Conservation (phyloP, 1,140 invertebrate species). For the Rhizoglyphus robini region DNA sequence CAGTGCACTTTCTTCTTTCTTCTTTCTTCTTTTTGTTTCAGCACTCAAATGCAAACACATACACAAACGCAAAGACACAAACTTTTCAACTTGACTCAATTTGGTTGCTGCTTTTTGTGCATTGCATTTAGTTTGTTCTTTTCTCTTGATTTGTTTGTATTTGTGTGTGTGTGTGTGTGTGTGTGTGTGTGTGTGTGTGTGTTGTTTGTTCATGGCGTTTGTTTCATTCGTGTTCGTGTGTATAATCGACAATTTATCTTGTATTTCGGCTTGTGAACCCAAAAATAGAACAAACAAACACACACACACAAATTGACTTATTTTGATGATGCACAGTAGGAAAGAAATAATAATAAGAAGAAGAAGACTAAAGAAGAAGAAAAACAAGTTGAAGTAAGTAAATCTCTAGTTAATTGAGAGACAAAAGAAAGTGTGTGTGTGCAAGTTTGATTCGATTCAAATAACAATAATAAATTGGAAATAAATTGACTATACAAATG, state of each 20-base stretch:
- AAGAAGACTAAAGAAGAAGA: too few species aligned
- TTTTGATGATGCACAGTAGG: too few species aligned
- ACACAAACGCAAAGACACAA: neutral
- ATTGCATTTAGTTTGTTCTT: neutral
- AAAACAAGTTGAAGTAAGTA: too few species aligned
- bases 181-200: conserved; percentile 7
- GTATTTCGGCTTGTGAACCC: neutral
- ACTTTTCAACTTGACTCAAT: neutral
- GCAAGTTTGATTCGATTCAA: too few species aligned
- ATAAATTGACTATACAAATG: too few species aligned
- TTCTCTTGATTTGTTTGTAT: neutral
- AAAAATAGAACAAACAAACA: too few species aligned
- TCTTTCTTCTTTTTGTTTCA: too few species aligned
- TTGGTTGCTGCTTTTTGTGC: neutral
- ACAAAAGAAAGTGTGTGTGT: neutral
- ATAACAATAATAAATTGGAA: too few species aligned
- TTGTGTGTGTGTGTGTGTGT: neutral
- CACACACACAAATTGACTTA: too few species aligned
- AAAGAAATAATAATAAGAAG: too few species aligned
- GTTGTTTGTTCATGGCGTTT: neutral
- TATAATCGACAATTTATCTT: conserved; percentile 13
- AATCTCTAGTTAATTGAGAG: conserved; percentile 8
- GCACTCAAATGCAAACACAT: neutral
- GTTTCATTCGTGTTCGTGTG: conserved; percentile 1
- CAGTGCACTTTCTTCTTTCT: too few species aligned